These are phyloP conservation scores for Lasioglossum figueresi DNA, from an alignment of 2,888 invertebrate genomes.

Conservation along the genomic window DNA sequence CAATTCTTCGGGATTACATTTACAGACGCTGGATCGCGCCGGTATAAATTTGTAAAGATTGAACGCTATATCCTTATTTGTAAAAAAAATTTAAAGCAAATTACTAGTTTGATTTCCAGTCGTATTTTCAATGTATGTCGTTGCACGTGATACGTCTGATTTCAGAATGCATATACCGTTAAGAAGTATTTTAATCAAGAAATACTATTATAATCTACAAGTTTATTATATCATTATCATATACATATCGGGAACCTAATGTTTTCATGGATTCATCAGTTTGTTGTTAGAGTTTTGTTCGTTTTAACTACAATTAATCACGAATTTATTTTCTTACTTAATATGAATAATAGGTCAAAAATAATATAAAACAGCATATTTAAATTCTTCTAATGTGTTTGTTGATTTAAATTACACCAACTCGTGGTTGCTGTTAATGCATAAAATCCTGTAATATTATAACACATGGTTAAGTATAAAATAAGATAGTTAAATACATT, in stretches of 20 bases:
- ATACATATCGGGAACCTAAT: neutral
- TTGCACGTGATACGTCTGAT: too few species aligned
- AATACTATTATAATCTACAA: too few species aligned
- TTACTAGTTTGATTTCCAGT: neutral
- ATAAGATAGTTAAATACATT: neutral
- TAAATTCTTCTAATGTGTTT: too few species aligned
- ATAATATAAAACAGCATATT: too few species aligned
- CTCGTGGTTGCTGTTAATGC: too few species aligned
- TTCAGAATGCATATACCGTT: too few species aligned
- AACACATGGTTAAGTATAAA: neutral
- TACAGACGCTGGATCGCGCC: neutral
- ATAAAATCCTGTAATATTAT: too few species aligned
- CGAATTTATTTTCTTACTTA: too few species aligned
- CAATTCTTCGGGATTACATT: constrained; percentile 27
- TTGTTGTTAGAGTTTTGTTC: neutral
- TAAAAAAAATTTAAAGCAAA: neutral
- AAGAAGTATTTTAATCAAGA: too few species aligned
- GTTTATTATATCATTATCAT: neutral
- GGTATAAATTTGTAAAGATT: neutral
- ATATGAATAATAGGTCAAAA: too few species aligned
- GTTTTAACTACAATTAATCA: neutral
- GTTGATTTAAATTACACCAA: too few species aligned
- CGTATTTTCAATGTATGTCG: neutral
- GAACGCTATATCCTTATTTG: neutral
- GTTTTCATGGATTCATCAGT: neutral